A percentile compares a stretch with the other conserved stretches of the same genome.
These are phyloP conservation scores for Nasua narica DNA, from an alignment of 2,797 vertebrate species.

Conservation along the genomic window DNA sequence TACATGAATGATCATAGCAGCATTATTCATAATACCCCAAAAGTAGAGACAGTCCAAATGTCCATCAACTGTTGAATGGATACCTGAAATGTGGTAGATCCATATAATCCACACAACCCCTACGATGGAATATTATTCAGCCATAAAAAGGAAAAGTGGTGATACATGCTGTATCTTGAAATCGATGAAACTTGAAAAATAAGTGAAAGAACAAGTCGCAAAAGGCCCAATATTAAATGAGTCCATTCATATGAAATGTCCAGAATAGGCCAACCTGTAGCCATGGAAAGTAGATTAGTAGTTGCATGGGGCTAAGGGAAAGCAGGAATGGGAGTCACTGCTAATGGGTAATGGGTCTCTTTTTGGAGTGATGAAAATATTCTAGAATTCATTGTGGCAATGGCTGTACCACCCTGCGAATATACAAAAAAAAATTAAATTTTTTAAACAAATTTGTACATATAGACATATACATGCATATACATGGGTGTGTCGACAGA, in stretches of 20 bases:
- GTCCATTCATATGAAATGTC: neutral
- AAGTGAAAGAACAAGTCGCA: neutral
- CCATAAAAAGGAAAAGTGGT: neutral
- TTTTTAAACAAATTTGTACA: neutral
- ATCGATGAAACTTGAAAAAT: neutral
- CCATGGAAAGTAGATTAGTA: neutral
- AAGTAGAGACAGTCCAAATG: neutral
- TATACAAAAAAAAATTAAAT: neutral
- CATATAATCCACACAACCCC: neutral
- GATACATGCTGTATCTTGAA: accelerated
- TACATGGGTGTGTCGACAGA: neutral
- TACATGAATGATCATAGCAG: neutral
- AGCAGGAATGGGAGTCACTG: neutral
- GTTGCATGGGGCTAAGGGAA: neutral
- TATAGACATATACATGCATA: neutral
- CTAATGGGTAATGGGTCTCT: neutral
- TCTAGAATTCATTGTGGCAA: neutral
- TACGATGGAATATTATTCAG: neutral
- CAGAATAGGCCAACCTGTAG: neutral
- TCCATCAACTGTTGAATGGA: neutral
- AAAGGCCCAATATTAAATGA: neutral
- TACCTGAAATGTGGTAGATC: neutral
- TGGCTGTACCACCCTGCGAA: neutral
- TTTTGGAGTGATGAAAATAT: neutral
- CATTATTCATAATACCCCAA: neutral